Conservation (phyloP, 2,888 invertebrate genomes). For the Ganaspis brasiliensis region DNA sequence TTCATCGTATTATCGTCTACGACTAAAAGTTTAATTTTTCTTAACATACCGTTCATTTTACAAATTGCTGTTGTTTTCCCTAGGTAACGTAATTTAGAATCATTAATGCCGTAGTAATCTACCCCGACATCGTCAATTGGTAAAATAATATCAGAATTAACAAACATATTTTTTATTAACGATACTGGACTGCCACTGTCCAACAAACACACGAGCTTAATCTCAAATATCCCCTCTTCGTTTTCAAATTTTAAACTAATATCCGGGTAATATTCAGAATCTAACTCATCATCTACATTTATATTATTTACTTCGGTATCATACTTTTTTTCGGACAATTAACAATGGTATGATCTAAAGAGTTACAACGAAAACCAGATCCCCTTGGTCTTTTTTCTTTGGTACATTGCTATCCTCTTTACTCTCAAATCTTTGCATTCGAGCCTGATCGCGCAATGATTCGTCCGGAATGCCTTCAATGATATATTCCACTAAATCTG, state of each 20-base stretch:
- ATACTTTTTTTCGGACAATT: too few species aligned
- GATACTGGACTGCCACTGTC: slow-evolving; percentile 49
- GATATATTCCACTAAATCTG: slow-evolving; percentile 12
- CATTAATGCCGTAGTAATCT: slow-evolving; percentile 32
- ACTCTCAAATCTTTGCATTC: too few species aligned
- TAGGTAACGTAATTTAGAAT: slow-evolving; percentile 5
- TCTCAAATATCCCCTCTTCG: slow-evolving; percentile 21
- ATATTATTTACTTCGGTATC: not conserved
- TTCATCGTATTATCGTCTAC: not conserved
- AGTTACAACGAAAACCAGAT: too few species aligned
- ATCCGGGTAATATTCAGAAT: not conserved
- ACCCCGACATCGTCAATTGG: not conserved
- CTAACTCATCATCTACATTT: not conserved
- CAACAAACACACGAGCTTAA: slow-evolving; percentile 18
- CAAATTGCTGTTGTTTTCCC: not conserved
- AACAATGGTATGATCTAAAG: too few species aligned
- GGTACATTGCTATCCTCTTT: too few species aligned
- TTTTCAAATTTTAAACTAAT: not conserved
- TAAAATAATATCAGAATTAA: not conserved
- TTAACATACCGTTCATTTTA: not conserved
- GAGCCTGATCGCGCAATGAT: too few species aligned
- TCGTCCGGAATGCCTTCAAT: too few species aligned
- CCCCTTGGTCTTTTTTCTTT: too few species aligned
- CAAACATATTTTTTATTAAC: slow-evolving; percentile 43
- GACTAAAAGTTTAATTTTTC: not conserved